Percentiles rank a stretch among this genome's conserved stretches.
phyloP scores from a whole-genome alignment of 2,113 vertebrate genomes.

The Aegotheles bennettii region DNA sequence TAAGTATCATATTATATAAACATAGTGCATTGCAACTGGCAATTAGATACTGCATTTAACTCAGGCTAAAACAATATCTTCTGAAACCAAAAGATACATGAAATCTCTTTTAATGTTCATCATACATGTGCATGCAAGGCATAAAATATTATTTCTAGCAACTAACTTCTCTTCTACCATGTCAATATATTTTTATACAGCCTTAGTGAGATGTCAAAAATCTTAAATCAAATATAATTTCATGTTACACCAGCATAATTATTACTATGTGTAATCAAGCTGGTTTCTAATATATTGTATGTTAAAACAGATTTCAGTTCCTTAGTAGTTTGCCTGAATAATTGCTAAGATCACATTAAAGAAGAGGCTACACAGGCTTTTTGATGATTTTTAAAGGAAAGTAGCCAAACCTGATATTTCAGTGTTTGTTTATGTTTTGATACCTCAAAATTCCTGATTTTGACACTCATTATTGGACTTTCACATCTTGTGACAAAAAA shows the following conservation, averaged over 20 bases:
- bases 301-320: neutral
- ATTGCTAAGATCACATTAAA: neutral
- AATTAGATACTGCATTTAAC: slow-evolving; percentile 57
- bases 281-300: neutral
- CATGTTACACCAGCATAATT: neutral
- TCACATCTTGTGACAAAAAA: neutral
- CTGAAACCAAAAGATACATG: neutral
- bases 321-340: neutral
- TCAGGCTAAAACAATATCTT: slow-evolving; percentile 25
- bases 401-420: neutral
- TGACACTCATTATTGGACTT: neutral
- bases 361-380: neutral
- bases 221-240: neutral
- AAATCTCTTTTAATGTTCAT: neutral
- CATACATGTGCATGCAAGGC: neutral
- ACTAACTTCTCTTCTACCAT: slow-evolving; percentile 11
- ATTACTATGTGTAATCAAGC: neutral
- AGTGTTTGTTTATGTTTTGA: neutral
- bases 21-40: slow-evolving; percentile 51
- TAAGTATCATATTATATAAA: slow-evolving; percentile 68
- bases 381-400: neutral
- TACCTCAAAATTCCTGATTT: neutral
- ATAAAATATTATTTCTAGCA: slow-evolving; percentile 8
- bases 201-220: neutral
- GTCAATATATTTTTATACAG: neutral